A percentile compares a stretch with the other conserved stretches of the same genome.
Conservation (phyloP, 2,113 vertebrate species). For the Cyprinus carpio region DNA sequence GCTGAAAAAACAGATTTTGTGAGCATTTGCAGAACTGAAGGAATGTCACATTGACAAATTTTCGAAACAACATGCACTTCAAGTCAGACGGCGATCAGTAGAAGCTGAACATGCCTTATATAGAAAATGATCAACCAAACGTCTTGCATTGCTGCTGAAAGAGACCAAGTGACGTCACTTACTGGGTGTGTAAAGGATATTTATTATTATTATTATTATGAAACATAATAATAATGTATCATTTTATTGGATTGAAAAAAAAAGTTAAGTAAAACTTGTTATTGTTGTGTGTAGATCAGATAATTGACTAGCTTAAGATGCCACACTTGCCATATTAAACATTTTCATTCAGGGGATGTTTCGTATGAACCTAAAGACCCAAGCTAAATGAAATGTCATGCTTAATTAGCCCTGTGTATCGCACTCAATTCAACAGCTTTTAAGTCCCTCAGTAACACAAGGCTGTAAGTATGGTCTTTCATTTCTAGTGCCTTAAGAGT, state of each 20-base stretch:
- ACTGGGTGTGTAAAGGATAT: neutral
- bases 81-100: too few species aligned
- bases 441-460: neutral
- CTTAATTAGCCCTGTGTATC: conserved; percentile 23
- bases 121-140: too few species aligned
- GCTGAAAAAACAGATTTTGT: too few species aligned
- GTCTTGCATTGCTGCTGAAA: neutral
- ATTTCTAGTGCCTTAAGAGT: conserved; percentile 7
- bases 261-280: neutral
- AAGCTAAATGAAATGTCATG: conserved; percentile 14
- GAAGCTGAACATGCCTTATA: too few species aligned
- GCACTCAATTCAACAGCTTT: neutral
- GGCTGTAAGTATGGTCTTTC: neutral
- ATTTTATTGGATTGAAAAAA: neutral
- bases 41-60: too few species aligned
- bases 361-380: neutral
- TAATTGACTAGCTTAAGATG: neutral
- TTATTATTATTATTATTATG: too few species aligned
- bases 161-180: neutral
- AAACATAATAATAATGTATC: too few species aligned
- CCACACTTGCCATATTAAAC: conserved; percentile 1
- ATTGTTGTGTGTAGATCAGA: neutral
- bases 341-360: conserved; percentile 6
- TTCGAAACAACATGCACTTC: too few species aligned
- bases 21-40: too few species aligned